These are phyloP conservation scores for Epistrophe eligans DNA, from an alignment of 2,888 invertebrate species.

Conservation along the genomic window DNA sequence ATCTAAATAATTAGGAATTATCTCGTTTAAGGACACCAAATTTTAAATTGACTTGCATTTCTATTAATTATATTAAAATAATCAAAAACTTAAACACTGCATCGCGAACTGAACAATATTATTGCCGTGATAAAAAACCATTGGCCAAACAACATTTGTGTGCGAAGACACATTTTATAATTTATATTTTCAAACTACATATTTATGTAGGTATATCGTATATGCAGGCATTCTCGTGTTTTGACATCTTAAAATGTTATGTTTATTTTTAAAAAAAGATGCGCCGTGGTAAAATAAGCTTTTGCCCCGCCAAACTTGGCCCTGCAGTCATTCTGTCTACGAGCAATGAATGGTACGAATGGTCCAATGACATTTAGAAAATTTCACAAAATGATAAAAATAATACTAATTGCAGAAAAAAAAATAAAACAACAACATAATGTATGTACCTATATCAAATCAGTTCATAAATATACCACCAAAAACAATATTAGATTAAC, in stretches of 20 bases:
- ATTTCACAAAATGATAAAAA: slow-evolving; percentile 46
- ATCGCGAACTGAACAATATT: background rate
- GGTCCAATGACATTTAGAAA: slow-evolving; percentile 63
- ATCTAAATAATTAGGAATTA: background rate
- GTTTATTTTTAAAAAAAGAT: slow-evolving; percentile 46
- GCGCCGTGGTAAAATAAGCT: slow-evolving; percentile 25
- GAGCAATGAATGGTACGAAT: slow-evolving; percentile 37
- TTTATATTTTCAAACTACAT: background rate
- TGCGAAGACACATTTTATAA: slow-evolving; percentile 8
- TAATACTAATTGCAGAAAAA: slow-evolving; percentile 23
- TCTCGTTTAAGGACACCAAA: background rate
- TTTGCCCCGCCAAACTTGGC: background rate
- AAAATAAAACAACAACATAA: slow-evolving; percentile 21
- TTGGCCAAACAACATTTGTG: background rate
- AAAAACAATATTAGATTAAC: slow-evolving; percentile 42
- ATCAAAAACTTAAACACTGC: background rate
- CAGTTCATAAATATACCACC: slow-evolving; percentile 25
- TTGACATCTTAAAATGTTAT: slow-evolving; percentile 37
- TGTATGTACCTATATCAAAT: slow-evolving; percentile 30
- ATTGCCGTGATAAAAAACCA: background rate
- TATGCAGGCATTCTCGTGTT: background rate
- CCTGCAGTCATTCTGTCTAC: slow-evolving; percentile 30
- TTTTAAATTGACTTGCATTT: background rate
- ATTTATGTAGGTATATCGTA: too few relatives aligned
- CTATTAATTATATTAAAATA: background rate